Evolutionary conservation across 1,140 invertebrate species (phyloP), one percentile per base, ranked within the genome.

Genomic region (Aphelenchoides besseyi): DNA sequence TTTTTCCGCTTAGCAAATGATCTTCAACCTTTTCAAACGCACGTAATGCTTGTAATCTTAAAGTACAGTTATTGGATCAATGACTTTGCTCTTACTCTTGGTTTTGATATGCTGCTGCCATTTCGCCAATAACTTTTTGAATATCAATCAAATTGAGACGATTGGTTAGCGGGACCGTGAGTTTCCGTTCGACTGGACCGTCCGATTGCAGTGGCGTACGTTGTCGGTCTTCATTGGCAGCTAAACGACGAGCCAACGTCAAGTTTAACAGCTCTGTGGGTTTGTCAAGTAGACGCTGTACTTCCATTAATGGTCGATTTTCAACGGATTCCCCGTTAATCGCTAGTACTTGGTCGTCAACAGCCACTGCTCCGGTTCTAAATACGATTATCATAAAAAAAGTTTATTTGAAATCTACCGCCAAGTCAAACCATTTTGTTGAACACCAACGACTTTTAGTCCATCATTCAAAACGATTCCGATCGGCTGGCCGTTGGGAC

Each of bases 1-100:
- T 16, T 18, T 29, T 0, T 33, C 63, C 63, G 16, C 1, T 35
- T 1, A 66, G n/a, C n/a, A 66, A 33, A n/a, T 66, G 30, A 37
- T 66, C 63, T 32, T 66, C 63, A 18, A 37, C 36, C 1, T 66
- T 12, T 66, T 66, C 63, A 32, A 66, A 66, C 1, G 63, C 63
- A 2, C 36, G 30, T 26, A 66, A 37, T 0, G 63, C 63, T 53
- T 66, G 63, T 1, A 66, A 33, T 29, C 63, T 66, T 26, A 16
- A 66, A 66, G 30, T 23, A 33, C 0, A 1, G 63, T 1, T 37
- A 16, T 36, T 66, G 12, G 26, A 16, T 61, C 26, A 61, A 18
- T 30, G n/a, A 18, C 63, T 33, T 33, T 32, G 32, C 1, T 1
- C 36, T 32, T 66, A 36, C 2, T 36, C 32, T 37, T 35, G 16